These are phyloP conservation scores for Rhinophrynus dorsalis DNA, from an alignment of 2,797 vertebrate genomes.

Conservation along the genomic window DNA sequence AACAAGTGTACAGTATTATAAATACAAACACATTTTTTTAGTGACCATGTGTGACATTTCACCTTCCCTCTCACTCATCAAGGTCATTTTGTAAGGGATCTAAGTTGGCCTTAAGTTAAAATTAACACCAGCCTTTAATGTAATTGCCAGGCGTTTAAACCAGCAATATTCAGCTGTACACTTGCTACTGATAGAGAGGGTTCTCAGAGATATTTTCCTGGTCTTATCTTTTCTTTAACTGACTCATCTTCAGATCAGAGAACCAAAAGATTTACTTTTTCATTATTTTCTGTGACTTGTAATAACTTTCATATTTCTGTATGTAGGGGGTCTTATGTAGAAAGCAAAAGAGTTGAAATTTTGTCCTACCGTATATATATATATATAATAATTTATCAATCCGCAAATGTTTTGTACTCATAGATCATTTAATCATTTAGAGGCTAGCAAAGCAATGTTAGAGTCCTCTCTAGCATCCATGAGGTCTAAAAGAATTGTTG, in stretches of 20 bases:
- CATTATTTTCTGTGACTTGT: conserved; percentile 1
- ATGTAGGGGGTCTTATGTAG: no score
- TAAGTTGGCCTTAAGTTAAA: conserved; percentile 43
- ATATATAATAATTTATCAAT: no score
- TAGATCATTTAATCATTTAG: no score
- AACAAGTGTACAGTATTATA: conserved; percentile 17
- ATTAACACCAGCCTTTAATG: conserved; percentile 44
- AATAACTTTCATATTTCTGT: not conserved
- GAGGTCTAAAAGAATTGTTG: no score
- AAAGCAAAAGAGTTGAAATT: no score
- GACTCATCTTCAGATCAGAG: conserved; percentile 36
- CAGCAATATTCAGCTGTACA: conserved; percentile 13
- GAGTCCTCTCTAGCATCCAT: no score
- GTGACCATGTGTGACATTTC: conserved; percentile 13
- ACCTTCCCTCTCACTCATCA: conserved; percentile 10
- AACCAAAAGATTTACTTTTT: conserved; percentile 29
- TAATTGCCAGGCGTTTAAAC: conserved; percentile 32
- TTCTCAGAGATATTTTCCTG: conserved; percentile 26
- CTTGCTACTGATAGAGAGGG: conserved; percentile 30
- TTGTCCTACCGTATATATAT: no score
- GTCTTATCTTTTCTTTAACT: conserved; percentile 2
- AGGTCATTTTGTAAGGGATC: conserved; percentile 29
- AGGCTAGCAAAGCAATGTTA: no score
- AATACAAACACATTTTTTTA: conserved; percentile 9
- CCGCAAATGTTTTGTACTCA: no score